Percentiles rank a stretch among this genome's conserved stretches.
Evolutionary conservation across 2,888 invertebrate genomes (phyloP).

Genomic region (Lepidochrysops patricia): DNA sequence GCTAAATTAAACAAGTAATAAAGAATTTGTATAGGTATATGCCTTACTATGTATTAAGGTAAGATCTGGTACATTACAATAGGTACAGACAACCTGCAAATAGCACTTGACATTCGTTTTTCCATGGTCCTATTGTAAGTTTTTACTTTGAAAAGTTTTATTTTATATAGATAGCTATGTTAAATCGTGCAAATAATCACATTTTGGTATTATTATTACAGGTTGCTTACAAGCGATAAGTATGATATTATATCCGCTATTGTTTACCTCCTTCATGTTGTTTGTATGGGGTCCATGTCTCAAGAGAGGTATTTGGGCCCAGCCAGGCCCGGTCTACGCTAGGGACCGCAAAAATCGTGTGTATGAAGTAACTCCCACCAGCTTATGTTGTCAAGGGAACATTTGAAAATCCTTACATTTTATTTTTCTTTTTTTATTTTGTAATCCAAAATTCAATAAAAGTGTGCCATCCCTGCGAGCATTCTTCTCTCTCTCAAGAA

Average conservation of each 20-base stretch:
- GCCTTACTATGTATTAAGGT: not conserved
- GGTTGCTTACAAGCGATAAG: not conserved
- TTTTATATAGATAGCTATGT: not conserved
- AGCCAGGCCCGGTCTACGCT: constrained; percentile 40
- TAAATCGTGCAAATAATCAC: not conserved
- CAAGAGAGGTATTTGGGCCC: constrained; percentile 34
- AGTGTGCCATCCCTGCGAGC: too few relatives aligned
- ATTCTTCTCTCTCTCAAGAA: too few relatives aligned
- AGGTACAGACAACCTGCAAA: too few relatives aligned
- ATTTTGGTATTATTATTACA: not conserved
- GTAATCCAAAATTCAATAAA: too few relatives aligned
- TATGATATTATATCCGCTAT: constrained; percentile 32
- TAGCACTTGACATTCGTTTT: too few relatives aligned
- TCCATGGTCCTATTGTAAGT: too few relatives aligned
- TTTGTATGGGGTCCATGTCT: constrained; percentile 48
- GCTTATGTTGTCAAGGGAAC: constrained; percentile 34
- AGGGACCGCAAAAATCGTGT: constrained; percentile 44
- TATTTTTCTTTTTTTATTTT: too few relatives aligned
- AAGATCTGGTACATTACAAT: not conserved
- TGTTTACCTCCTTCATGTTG: constrained; percentile 33
- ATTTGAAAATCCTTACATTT: not conserved
- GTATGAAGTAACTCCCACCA: constrained; percentile 41
- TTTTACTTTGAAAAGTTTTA: too few relatives aligned
- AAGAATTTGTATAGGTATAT: not conserved
- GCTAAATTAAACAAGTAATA: not conserved